Conservation (phyloP, 1,140 invertebrate species). For the Phortica variegata region DNA sequence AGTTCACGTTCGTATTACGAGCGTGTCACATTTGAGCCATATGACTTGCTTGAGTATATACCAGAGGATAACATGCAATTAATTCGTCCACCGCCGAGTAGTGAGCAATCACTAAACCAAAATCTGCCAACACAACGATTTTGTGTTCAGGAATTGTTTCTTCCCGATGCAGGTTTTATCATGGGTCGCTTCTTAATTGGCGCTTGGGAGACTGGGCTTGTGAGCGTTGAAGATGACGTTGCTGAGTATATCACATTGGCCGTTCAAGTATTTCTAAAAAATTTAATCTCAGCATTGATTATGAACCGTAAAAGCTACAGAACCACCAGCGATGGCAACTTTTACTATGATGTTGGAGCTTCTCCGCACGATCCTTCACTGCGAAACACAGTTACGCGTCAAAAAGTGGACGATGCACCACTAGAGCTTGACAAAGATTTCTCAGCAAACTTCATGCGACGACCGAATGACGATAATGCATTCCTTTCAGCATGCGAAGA, state of each 20-base stretch:
- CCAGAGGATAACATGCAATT: conserved; percentile 50
- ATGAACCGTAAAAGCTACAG: conserved; percentile 73
- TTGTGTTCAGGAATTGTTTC: conserved; percentile 66
- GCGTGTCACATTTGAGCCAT: conserved; percentile 68
- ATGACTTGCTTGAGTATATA: conserved; percentile 61
- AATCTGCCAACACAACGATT: conserved; percentile 57
- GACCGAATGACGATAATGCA: conserved; percentile 56
- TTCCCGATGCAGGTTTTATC: conserved; percentile 76
- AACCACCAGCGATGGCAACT: conserved; percentile 64
- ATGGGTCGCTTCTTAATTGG: conserved; percentile 76
- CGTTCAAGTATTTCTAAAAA: conserved; percentile 74
- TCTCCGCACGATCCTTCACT: conserved; percentile 46
- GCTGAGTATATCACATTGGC: conserved; percentile 74
- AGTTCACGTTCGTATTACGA: conserved; percentile 63
- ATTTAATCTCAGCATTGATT: conserved; percentile 72
- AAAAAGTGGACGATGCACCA: conserved; percentile 57
- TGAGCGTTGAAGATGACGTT: conserved; percentile 75
- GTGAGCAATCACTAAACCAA: conserved; percentile 27
- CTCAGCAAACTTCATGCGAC: conserved; percentile 57
- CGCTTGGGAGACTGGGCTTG: conserved; percentile 79
- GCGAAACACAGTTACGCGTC: conserved; percentile 46
- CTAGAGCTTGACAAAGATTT: conserved; percentile 61
- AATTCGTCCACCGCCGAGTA: conserved; percentile 28
- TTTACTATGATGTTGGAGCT: conserved; percentile 72
- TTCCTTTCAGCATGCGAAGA: conserved; percentile 53